These are phyloP conservation scores for Oligia latruncula DNA, from an alignment of 2,888 invertebrate genomes.

Conservation along the genomic window DNA sequence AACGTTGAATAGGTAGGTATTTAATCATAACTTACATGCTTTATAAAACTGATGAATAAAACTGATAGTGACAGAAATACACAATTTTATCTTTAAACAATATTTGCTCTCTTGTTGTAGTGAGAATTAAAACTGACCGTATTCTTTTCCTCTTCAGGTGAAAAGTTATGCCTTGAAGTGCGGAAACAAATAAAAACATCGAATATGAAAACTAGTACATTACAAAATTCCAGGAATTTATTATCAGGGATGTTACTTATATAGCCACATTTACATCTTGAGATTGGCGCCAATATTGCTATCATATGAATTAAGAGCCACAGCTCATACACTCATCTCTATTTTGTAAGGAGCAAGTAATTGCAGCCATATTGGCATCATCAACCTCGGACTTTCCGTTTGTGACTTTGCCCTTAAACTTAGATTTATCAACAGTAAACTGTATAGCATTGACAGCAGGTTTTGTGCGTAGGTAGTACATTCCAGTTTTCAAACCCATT, in stretches of 20 bases:
- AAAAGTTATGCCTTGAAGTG: not conserved
- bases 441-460: slow-evolving; percentile 99
- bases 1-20: slow-evolving; percentile 5
- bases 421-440: slow-evolving; percentile 98
- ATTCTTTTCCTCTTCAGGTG: not conserved
- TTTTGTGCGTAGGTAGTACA: slow-evolving; percentile 99
- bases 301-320: slow-evolving; percentile 91
- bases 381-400: slow-evolving; percentile 79
- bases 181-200: not conserved
- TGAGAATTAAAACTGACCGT: not conserved
- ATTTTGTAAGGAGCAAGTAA: slow-evolving; percentile 96
- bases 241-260: not conserved
- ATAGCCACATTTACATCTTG: not conserved
- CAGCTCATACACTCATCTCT: slow-evolving; percentile 97
- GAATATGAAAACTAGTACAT: not conserved
- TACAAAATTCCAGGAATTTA: not conserved
- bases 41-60: not conserved
- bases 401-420: slow-evolving; percentile 72
- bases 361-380: slow-evolving; percentile 92
- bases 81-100: too few relatives aligned
- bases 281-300: not conserved
- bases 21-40: slow-evolving; percentile 9
- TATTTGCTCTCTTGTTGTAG: not conserved
- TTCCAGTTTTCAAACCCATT: slow-evolving; percentile 98
- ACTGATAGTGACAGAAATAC: not conserved